Base-by-base conservation (phyloP, 2,113 vertebrate species). In the Zapornia atra region DNA sequence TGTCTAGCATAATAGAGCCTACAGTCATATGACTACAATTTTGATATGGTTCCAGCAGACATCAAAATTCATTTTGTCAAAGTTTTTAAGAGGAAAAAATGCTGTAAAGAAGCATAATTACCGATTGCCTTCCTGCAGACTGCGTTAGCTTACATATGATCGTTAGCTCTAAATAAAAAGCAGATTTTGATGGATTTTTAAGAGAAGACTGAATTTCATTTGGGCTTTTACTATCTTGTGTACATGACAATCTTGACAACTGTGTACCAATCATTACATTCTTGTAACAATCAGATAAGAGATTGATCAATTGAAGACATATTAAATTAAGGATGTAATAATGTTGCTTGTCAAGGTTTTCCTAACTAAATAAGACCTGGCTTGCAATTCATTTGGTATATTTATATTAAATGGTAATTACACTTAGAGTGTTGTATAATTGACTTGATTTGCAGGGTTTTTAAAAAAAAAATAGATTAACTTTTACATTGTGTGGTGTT, bases 401-500 rank as follows among this genome's bases (percentile, higher is more conserved):
- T 82, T 97, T 98, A 86, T 85, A 83, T 95, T 95, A 97, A 96
- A 69, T 90, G 87, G 82, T 78, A 97, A 95, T 91, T 94, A 91
- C 70, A 60, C 63, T 81, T 88, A 78, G 57, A 96, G 86, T 72
- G 82, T 92, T 91, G 77, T 95, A 64, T 91, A 97, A 86, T 88
- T 95, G 80, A 95, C 94, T 95, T 57, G 53, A 83, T 95, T 96
- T 96, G 91, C 81, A 95, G 86, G 38, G 38, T 38, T 63, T 96
- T 96, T 90, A 14, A 57, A 92, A 94, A 96, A 97, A 94, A 46
- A 46, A 46, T 72, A 95, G 96, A 97, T 98, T 96, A 97, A 96
- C 77, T 97, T 96, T 78, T 94, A 96, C 95, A 97, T 96, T 96
- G 87, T 96, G n/a, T 94, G 86, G 93, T 98, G 96, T 95, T 98